These are phyloP conservation scores for Nestor notabilis DNA, from an alignment of 2,113 vertebrate species.

Conservation along the genomic window DNA sequence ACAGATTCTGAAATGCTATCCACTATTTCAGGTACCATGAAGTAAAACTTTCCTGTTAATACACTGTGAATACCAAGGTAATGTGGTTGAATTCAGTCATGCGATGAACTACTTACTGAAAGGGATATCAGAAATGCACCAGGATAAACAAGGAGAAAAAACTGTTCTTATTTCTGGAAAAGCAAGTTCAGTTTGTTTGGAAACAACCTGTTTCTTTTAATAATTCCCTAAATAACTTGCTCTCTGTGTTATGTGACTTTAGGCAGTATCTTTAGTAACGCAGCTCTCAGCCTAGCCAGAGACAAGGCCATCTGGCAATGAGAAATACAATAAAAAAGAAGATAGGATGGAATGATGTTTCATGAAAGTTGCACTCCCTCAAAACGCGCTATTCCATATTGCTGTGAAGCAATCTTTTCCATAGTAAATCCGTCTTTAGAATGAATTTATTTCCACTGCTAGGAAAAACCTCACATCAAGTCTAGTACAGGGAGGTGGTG, in stretches of 20 bases:
- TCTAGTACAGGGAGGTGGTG: fast-evolving
- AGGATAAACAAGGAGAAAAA: not conserved
- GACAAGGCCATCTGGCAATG: not conserved
- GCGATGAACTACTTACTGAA: not conserved
- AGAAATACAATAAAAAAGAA: not conserved
- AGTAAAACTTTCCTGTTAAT: not conserved
- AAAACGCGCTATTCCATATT: not conserved
- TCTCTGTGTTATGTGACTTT: not conserved
- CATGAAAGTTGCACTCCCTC: not conserved
- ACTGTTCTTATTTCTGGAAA: not conserved
- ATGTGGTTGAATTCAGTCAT: not conserved
- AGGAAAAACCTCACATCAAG: not conserved
- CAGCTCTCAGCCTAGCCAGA: not conserved
- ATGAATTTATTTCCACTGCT: not conserved
- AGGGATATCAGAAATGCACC: not conserved
- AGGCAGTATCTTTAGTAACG: not conserved
- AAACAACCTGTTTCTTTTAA: not conserved
- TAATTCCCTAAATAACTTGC: not conserved
- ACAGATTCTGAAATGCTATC: not conserved
- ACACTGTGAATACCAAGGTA: not conserved
- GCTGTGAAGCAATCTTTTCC: not conserved
- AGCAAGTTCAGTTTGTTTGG: not conserved
- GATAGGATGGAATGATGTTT: not conserved
- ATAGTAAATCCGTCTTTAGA: not conserved
- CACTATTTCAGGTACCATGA: not conserved